phyloP scores from a whole-genome alignment of 1,140 invertebrate species.

The Apis dorsata region DNA sequence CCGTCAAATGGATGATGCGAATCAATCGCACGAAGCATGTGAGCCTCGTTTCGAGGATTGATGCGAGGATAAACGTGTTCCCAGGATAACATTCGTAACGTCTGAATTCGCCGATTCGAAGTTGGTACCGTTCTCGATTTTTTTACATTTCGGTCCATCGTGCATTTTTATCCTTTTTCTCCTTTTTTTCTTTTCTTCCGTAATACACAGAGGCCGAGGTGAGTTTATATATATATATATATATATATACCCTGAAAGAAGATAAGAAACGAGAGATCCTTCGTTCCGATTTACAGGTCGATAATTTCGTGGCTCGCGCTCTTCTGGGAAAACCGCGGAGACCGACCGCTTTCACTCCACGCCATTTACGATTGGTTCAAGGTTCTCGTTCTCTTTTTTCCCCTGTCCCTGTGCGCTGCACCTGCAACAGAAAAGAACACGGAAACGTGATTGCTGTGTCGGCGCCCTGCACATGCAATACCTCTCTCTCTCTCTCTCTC shows the following conservation, averaged over 20 bases:
- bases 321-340: slow-evolving; percentile 70
- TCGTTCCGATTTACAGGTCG: slow-evolving; percentile 64
- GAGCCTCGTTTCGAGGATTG: background rate
- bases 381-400: slow-evolving; percentile 60
- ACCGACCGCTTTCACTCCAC: slow-evolving; percentile 69
- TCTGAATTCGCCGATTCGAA: background rate
- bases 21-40: background rate
- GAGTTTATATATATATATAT: background rate
- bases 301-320: slow-evolving; percentile 66
- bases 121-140: background rate
- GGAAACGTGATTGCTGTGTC: slow-evolving; percentile 66
- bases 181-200: background rate
- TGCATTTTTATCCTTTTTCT: slow-evolving; percentile 1
- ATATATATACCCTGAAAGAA: background rate
- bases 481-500: background rate
- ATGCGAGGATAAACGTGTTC: background rate
- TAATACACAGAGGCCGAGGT: background rate
- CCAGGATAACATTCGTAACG: background rate
- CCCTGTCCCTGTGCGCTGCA: slow-evolving; percentile 49
- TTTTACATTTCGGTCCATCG: background rate
- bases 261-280: slow-evolving; percentile 52
- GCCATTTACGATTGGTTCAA: slow-evolving; percentile 69
- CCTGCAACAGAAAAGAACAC: slow-evolving; percentile 68
- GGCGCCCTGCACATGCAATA: slow-evolving; percentile 31
- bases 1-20: background rate